Base-by-base conservation (phyloP, 2,888 invertebrate genomes). In the Drosophila anomalata region DNA sequence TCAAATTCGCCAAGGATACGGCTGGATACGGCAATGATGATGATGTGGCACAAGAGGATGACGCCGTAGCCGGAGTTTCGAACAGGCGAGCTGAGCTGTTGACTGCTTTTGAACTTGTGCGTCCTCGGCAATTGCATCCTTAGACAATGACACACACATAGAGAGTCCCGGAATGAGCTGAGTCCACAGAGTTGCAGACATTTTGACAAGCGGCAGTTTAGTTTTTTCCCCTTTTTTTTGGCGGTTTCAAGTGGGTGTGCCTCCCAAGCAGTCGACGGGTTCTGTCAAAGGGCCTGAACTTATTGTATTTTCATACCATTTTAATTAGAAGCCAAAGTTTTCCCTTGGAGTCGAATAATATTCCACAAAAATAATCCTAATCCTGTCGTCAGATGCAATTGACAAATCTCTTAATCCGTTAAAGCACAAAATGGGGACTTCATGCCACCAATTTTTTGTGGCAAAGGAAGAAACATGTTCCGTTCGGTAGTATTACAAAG, bases 21-120 rank as follows among this genome's bases (percentile, higher is more conserved):
- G 9, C 41, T 42, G 41, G 41, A 4, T 42, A 20, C 44, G 44
- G 22, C 44, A 71, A 69, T 76, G 79, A 51, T 51, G 53, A 44
- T 48, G 65, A 62, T 52, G 66, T 48, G 52, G 53, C 39, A 33
- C 29, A 56, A 42, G 41, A 44, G 46, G 68, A 46, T 39, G 50
- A 53, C 24, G 58, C 36, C 39, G 47, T 22, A 26, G 52, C 29
- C 42, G 47, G 68, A 70, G 69, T 66, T 68, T 63, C 55, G 62
- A 67, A 65, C 75, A 55, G 73, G 59, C 59, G 42, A 39, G 44
- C 61, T 46, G 74, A 73, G 73, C 78, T 70, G 78, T 82, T 82
- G 79, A 84, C 81, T 84, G 80, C 77, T 66, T 75, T 77, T 81
- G 81, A 84, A 75, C 77, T 73, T 67, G 46, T 33, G 59, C 26